Evolutionary conservation across 2,797 vertebrate species (phyloP).

Genomic region (Pteronotus mesoamericanus): DNA sequence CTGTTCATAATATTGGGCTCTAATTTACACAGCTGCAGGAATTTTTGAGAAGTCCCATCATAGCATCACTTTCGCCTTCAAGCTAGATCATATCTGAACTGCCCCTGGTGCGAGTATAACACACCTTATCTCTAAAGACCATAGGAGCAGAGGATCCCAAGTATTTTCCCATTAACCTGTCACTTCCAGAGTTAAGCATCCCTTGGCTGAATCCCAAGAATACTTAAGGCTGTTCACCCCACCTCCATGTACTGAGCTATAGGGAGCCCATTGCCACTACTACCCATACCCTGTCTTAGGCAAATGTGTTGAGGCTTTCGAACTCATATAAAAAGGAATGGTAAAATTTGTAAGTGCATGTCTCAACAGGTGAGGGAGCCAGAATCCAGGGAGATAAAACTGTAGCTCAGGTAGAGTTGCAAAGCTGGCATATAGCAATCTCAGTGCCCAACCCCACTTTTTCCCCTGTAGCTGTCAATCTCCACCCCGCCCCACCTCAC

Average conservation of each 20-base stretch:
- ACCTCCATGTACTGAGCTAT: neutral
- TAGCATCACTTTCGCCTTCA: neutral
- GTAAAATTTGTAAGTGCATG: neutral
- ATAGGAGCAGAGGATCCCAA: neutral
- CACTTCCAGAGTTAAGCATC: neutral
- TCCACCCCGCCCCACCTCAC: neutral
- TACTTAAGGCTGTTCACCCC: neutral
- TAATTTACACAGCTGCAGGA: neutral
- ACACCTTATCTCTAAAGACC: neutral
- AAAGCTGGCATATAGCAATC: neutral
- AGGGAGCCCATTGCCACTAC: neutral
- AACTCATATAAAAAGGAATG: neutral
- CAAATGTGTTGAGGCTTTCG: neutral
- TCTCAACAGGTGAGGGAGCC: neutral
- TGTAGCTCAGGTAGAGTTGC: neutral
- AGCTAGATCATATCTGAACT: neutral
- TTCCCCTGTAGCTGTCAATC: neutral
- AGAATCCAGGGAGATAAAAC: neutral
- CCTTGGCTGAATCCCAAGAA: neutral
- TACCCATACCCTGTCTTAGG: neutral
- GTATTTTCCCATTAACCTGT: neutral
- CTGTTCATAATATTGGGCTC: neutral
- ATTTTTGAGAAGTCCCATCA: neutral
- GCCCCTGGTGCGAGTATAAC: neutral
- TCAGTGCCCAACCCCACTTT: neutral